Conservation (phyloP, 2,888 invertebrate genomes). For the Lasioglossum pauxillum region DNA sequence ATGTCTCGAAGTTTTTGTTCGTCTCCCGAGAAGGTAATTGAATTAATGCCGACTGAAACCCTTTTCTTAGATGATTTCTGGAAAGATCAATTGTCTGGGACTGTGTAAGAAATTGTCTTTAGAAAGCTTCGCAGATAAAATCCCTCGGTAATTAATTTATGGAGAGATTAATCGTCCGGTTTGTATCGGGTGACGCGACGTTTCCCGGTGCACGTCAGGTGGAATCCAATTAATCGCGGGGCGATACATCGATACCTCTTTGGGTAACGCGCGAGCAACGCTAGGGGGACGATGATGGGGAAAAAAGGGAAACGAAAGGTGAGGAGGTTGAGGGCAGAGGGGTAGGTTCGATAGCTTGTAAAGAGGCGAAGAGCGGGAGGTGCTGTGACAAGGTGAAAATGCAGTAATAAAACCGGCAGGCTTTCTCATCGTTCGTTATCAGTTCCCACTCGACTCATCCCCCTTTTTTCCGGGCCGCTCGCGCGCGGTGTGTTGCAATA, state of each 20-base stretch:
- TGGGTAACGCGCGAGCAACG: slow-evolving; percentile 28
- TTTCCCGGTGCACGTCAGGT: slow-evolving; percentile 29
- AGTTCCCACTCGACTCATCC: slow-evolving; percentile 47
- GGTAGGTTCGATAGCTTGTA: slow-evolving; percentile 79
- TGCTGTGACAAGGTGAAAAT: slow-evolving; percentile 84
- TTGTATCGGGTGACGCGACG: slow-evolving; percentile 21
- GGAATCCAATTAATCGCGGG: slow-evolving; percentile 63
- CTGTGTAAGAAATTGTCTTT: background rate
- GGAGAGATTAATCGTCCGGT: background rate
- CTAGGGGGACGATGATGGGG: slow-evolving; percentile 4
- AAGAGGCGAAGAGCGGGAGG: slow-evolving; percentile 79
- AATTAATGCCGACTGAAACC: background rate
- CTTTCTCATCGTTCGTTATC: slow-evolving; percentile 70
- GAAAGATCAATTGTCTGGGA: background rate
- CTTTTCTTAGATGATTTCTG: background rate
- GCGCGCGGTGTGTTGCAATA: slow-evolving; percentile 72
- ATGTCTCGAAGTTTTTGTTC: background rate
- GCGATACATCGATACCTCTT: slow-evolving; percentile 58
- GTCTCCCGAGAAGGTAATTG: background rate
- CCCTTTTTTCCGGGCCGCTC: slow-evolving; percentile 1
- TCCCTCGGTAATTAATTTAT: background rate
- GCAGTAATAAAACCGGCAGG: slow-evolving; percentile 84
- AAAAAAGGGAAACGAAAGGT: slow-evolving; percentile 3
- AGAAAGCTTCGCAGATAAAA: background rate
- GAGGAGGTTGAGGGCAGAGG: background rate